A percentile compares a stretch with the other conserved stretches of the same genome.
Evolutionary conservation across 2,113 vertebrate genomes (phyloP).

Genomic region (Chaenocephalus aceratus): DNA sequence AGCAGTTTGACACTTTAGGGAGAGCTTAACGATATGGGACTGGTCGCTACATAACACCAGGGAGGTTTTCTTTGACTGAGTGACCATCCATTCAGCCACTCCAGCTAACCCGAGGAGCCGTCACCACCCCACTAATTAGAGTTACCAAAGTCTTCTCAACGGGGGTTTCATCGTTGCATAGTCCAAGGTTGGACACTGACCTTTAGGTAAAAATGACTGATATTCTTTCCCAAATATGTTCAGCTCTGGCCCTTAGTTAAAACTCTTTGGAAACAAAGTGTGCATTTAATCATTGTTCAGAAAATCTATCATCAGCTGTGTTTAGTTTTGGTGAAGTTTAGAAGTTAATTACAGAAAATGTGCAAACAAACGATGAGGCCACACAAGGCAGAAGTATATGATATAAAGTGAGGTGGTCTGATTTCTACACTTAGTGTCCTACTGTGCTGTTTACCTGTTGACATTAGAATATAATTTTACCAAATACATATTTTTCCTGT

Average conservation of each 20-base stretch:
- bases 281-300: not conserved
- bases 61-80: constrained; percentile 88
- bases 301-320: not conserved
- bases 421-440: not conserved
- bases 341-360: not conserved
- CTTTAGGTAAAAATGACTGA: constrained; percentile 40
- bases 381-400: not conserved
- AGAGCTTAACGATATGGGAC: constrained; percentile 90
- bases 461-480: not conserved
- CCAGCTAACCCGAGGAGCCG: constrained; percentile 55
- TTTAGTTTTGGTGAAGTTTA: not conserved
- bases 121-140: constrained; percentile 78
- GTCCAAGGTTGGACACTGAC: constrained; percentile 59
- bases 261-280: constrained; percentile 10
- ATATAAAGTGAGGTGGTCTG: not conserved
- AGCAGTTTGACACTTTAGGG: constrained; percentile 76
- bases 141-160: constrained; percentile 68
- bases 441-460: not conserved
- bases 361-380: not conserved
- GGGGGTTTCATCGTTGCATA: constrained; percentile 43
- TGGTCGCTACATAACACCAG: constrained; percentile 88
- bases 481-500: not conserved
- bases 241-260: not conserved
- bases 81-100: constrained; percentile 90
- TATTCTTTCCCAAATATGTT: constrained; percentile 8